Evolutionary conservation across 2,888 invertebrate genomes (phyloP).

Genomic region (Zaprionus obscuricornis): DNA sequence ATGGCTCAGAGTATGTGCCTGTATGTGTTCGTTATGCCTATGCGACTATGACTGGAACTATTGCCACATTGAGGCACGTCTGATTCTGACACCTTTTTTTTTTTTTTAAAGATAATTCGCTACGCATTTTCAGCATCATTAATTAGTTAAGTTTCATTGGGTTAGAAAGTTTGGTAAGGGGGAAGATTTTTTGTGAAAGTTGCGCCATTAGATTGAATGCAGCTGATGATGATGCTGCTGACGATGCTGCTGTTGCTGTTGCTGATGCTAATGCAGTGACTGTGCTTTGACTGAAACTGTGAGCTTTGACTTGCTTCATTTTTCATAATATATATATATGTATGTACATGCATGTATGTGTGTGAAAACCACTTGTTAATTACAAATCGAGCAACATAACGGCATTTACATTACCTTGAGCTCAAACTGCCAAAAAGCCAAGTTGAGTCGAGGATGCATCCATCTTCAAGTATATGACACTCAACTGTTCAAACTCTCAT

Average conservation of each 20-base stretch:
- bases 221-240: conserved; percentile 19
- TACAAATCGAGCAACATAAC: conserved; percentile 43
- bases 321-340: too few relatives aligned
- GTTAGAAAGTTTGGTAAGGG: conserved; percentile 53
- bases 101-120: conserved; percentile 54
- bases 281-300: neutral
- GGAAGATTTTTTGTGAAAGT: conserved; percentile 58
- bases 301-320: too few relatives aligned
- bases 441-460: conserved; percentile 36
- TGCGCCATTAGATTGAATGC: conserved; percentile 29
- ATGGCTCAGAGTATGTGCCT: too few relatives aligned
- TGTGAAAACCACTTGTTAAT: conserved; percentile 57
- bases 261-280: too few relatives aligned
- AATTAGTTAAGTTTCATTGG: conserved; percentile 60
- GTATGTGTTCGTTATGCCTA: too few relatives aligned
- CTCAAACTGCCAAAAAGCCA: conserved; percentile 69
- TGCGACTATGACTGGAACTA: conserved; percentile 4
- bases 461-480: conserved; percentile 1
- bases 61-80: conserved; percentile 27
- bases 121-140: conserved; percentile 70
- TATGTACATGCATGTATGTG: neutral
- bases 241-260: too few relatives aligned
- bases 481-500: neutral
- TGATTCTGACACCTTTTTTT: conserved; percentile 50
- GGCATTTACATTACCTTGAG: conserved; percentile 70